Percentiles rank a stretch among this genome's conserved stretches.
Evolutionary conservation across 2,888 invertebrate species (phyloP).

Genomic region (Drosophila yooni): DNA sequence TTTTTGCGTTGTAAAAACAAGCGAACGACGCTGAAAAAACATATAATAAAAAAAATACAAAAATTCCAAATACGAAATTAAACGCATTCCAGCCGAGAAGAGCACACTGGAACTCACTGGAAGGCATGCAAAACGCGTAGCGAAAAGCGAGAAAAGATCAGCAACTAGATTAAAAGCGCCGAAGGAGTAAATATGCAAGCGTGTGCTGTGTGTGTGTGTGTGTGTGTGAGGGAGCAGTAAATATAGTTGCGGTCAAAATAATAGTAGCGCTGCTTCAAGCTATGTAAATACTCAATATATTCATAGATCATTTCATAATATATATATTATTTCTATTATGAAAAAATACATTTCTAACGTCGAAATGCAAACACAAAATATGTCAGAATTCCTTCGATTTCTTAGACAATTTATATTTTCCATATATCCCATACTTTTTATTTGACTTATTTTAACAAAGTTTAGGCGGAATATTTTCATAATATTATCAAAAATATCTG

Average conservation of each 20-base stretch:
- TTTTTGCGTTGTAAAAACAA: conserved; percentile 78
- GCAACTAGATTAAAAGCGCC: conserved; percentile 62
- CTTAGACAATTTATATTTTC: not conserved
- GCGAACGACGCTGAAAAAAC: conserved; percentile 58
- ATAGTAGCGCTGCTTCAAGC: not conserved
- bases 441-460: not conserved
- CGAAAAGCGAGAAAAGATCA: conserved; percentile 60
- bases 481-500: too few relatives aligned
- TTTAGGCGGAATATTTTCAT: not conserved
- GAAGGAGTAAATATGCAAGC: conserved; percentile 11
- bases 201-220: conserved; percentile 1
- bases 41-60: conserved; percentile 53
- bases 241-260: not conserved
- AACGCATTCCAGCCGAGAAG: conserved; percentile 74
- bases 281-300: not conserved
- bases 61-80: conserved; percentile 75
- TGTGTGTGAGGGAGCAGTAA: conserved; percentile 3
- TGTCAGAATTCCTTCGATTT: not conserved
- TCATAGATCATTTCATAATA: not conserved
- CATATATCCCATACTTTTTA: not conserved
- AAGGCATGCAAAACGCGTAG: conserved; percentile 73
- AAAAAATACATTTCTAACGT: not conserved
- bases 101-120: conserved; percentile 37
- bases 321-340: not conserved
- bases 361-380: not conserved